These are phyloP conservation scores for Cepaea hortensis DNA, from an alignment of 2,888 invertebrate genomes.

Conservation along the genomic window DNA sequence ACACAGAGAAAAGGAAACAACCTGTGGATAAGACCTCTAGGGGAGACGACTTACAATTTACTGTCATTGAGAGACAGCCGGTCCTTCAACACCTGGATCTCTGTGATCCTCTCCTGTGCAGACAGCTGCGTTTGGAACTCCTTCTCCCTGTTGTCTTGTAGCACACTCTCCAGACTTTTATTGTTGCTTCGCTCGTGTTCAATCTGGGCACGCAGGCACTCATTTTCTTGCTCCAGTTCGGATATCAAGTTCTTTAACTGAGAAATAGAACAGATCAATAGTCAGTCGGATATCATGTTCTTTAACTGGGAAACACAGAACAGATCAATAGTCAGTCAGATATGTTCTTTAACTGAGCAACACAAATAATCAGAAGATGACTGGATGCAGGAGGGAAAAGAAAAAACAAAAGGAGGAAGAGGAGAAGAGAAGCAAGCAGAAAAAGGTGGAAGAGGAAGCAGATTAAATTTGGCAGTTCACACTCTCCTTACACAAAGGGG, in stretches of 20 bases:
- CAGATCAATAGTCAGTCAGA: constrained; percentile 58
- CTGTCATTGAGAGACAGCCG: constrained; percentile 75
- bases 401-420: neutral
- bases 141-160: constrained; percentile 75
- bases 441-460: neutral
- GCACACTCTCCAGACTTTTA: constrained; percentile 73
- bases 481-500: too few species aligned
- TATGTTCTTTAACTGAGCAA: constrained; percentile 65
- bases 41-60: constrained; percentile 71
- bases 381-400: neutral
- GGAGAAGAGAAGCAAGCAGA: neutral
- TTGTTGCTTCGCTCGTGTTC: constrained; percentile 66
- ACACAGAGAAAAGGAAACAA: neutral
- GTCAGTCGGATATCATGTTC: constrained; percentile 64
- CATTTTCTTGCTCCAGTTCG: constrained; percentile 71
- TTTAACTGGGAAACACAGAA: constrained; percentile 61
- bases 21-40: too few species aligned
- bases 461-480: neutral
- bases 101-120: constrained; percentile 74
- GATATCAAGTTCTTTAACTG: constrained; percentile 69
- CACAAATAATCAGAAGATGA: neutral
- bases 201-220: constrained; percentile 69
- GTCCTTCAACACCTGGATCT: constrained; percentile 75
- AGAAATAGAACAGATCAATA: neutral
- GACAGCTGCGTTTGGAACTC: constrained; percentile 75